A percentile compares a stretch with the other conserved stretches of the same genome.
Evolutionary conservation across 2,797 vertebrate species (phyloP).

Genomic region (Nasua narica): DNA sequence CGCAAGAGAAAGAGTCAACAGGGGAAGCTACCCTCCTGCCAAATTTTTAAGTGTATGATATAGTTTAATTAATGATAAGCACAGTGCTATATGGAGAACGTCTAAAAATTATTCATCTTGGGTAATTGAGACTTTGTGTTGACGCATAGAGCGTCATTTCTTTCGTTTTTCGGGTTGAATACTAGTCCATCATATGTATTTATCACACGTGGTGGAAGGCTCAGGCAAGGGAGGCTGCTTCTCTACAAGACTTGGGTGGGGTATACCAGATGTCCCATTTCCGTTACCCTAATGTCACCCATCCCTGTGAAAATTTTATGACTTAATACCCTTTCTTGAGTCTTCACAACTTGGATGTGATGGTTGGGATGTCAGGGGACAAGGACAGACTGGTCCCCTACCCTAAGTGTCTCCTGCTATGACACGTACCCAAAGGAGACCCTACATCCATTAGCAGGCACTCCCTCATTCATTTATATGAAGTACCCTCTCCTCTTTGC

Average conservation of each 20-base stretch:
- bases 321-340: too few relatives aligned
- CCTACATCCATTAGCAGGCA: too few relatives aligned
- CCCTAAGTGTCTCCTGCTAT: not conserved
- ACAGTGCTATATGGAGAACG: accelerated
- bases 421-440: not conserved
- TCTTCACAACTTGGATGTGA: not conserved
- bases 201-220: too few relatives aligned
- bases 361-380: not conserved
- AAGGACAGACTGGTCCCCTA: not conserved
- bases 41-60: accelerated
- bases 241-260: not conserved
- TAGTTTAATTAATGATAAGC: accelerated
- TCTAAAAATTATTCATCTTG: too few relatives aligned
- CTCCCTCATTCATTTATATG: not conserved
- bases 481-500: not conserved
- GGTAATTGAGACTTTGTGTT: not conserved
- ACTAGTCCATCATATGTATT: accelerated
- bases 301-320: not conserved
- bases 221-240: not conserved
- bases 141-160: accelerated
- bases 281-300: accelerated
- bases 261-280: not conserved
- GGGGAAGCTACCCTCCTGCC: too few relatives aligned
- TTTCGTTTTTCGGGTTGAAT: not conserved
- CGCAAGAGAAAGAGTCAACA: accelerated